Percentiles rank a stretch among this genome's conserved stretches.
These are phyloP conservation scores for Aspiorhynchus laticeps DNA, from an alignment of 2,113 vertebrate genomes.

Conservation along the genomic window DNA sequence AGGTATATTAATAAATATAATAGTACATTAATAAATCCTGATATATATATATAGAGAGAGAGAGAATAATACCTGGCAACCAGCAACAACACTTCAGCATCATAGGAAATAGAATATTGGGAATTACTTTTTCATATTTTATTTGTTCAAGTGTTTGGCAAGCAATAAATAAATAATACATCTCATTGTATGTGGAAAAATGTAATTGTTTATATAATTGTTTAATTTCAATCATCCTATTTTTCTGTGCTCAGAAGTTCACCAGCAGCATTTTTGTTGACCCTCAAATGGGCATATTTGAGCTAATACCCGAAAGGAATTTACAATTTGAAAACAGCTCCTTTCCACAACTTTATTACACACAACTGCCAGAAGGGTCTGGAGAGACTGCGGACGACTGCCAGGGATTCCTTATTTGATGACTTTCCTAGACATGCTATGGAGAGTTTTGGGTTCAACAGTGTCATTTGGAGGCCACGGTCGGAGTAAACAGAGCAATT, in stretches of 20 bases:
- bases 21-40: too few species aligned
- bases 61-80: too few species aligned
- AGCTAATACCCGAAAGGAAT: constrained; percentile 61
- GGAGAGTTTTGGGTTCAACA: constrained; percentile 40
- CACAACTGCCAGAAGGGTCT: constrained; percentile 42
- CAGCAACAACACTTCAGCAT: too few species aligned
- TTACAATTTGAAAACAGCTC: constrained; percentile 58
- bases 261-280: constrained; percentile 30
- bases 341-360: constrained; percentile 54
- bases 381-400: constrained; percentile 37
- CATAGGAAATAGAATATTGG: too few species aligned
- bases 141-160: too few species aligned
- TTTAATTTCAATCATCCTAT: constrained; percentile 2
- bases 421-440: constrained; percentile 53
- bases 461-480: constrained; percentile 8
- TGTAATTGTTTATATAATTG: constrained; percentile 15
- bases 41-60: too few species aligned
- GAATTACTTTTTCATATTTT: too few species aligned
- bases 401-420: constrained; percentile 47
- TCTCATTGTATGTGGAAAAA: neutral
- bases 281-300: constrained; percentile 56
- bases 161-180: too few species aligned
- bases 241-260: constrained; percentile 23
- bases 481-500: constrained; percentile 22
- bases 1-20: too few species aligned